These are phyloP conservation scores for Tipula helvola DNA, from an alignment of 2,888 invertebrate genomes.

Conservation along the genomic window DNA sequence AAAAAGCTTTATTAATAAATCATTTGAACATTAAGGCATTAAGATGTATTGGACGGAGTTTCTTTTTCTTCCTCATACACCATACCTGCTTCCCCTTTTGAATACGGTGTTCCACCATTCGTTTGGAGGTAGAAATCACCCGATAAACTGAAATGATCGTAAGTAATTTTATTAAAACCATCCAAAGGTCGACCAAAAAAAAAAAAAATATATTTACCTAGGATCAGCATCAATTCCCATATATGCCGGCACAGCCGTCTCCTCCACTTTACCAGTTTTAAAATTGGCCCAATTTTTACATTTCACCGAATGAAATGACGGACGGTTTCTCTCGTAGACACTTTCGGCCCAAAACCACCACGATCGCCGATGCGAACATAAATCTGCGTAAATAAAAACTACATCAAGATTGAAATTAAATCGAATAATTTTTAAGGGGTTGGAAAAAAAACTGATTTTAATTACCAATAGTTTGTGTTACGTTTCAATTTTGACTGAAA, in stretches of 20 bases:
- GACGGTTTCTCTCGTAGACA: constrained; percentile 24
- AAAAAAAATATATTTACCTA: constrained; percentile 20
- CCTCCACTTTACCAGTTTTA: constrained; percentile 27
- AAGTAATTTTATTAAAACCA: not conserved
- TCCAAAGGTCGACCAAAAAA: not conserved
- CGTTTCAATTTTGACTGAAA: not conserved
- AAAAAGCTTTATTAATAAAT: not conserved
- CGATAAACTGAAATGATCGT: constrained; percentile 21
- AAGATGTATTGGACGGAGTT: not conserved
- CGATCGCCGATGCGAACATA: constrained; percentile 48
- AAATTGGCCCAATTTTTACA: constrained; percentile 44
- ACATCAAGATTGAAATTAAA: constrained; percentile 7
- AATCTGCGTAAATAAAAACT: constrained; percentile 31
- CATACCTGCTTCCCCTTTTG: constrained; percentile 22
- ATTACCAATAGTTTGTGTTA: not conserved
- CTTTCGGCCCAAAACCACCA: constrained; percentile 51
- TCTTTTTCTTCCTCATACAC: not conserved
- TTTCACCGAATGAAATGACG: constrained; percentile 43
- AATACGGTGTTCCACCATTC: constrained; percentile 29
- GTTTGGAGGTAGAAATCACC: constrained; percentile 35
- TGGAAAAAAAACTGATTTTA: not conserved
- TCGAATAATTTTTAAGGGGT: not conserved
- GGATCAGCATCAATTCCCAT: constrained; percentile 33
- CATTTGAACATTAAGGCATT: not conserved
- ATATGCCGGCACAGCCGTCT: not conserved